Evolutionary conservation across 2,113 vertebrate species (phyloP).

Genomic region (Rafetus swinhoei): DNA sequence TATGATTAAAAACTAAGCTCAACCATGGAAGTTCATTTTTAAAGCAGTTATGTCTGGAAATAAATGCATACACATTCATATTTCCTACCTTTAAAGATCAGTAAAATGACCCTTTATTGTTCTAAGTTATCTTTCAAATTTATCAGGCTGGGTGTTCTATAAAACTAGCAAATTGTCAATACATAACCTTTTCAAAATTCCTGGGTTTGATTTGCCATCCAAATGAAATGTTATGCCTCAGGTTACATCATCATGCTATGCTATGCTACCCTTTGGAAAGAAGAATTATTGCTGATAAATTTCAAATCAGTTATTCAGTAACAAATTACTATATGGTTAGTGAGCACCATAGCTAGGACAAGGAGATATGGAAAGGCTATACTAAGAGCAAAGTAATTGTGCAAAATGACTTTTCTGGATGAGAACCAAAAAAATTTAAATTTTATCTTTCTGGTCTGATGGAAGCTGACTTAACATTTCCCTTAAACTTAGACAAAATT

Average conservation of each 20-base stretch:
- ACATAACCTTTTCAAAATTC: constrained; percentile 5
- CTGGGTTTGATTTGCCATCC: not conserved
- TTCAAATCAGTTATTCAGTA: not conserved
- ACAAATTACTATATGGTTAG: not conserved
- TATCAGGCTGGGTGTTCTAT: not conserved
- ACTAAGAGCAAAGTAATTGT: not conserved
- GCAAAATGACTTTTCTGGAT: constrained; percentile 11
- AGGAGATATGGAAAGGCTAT: not conserved
- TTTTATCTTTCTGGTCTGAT: not conserved
- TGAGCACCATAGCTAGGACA: not conserved
- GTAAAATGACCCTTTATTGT: not conserved
- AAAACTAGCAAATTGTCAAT: not conserved
- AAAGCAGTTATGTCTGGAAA: not conserved
- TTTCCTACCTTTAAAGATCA: not conserved
- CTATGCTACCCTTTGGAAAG: constrained; percentile 1
- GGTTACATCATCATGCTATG: not conserved
- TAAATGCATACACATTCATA: not conserved
- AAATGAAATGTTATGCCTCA: not conserved
- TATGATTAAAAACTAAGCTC: not conserved
- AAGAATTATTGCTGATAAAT: not conserved
- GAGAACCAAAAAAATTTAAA: not conserved
- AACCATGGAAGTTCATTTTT: not conserved
- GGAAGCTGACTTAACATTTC: not conserved
- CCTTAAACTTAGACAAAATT: not conserved
- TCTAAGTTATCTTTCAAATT: not conserved